phyloP scores from a whole-genome alignment of 2,888 invertebrate species.

The Caenorhabditis parvicauda region DNA sequence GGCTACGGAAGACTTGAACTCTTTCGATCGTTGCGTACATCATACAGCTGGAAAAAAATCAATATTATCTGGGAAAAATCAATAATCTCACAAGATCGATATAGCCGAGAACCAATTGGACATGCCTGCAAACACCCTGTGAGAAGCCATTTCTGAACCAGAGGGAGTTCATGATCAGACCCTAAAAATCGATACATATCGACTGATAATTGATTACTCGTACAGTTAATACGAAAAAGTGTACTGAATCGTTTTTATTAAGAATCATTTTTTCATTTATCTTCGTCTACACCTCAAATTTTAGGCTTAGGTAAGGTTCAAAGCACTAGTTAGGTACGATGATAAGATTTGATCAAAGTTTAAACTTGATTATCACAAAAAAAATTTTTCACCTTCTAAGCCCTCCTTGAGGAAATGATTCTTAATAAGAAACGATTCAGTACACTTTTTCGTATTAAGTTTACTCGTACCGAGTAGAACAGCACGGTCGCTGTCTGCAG shows the following conservation, averaged over 20 bases:
- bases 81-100: slow-evolving; percentile 39
- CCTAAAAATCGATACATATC: slow-evolving; percentile 1
- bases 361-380: too few relatives aligned
- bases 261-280: too few relatives aligned
- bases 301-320: too few relatives aligned
- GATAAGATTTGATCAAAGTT: not conserved
- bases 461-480: slow-evolving; percentile 36
- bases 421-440: too few relatives aligned
- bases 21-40: slow-evolving; percentile 49
- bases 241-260: too few relatives aligned
- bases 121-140: slow-evolving; percentile 25
- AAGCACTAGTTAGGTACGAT: too few relatives aligned
- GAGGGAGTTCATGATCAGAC: slow-evolving; percentile 3
- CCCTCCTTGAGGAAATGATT: too few relatives aligned
- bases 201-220: not conserved
- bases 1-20: slow-evolving; percentile 41
- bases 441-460: too few relatives aligned
- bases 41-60: slow-evolving; percentile 19
- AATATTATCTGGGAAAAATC: not conserved
- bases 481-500: slow-evolving; percentile 30
- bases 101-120: slow-evolving; percentile 45
- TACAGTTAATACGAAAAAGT: not conserved
- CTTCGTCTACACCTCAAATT: too few relatives aligned
- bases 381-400: too few relatives aligned
- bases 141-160: slow-evolving; percentile 29